Base-by-base conservation (phyloP, 2,113 vertebrate genomes). In the Siniperca knerii region DNA sequence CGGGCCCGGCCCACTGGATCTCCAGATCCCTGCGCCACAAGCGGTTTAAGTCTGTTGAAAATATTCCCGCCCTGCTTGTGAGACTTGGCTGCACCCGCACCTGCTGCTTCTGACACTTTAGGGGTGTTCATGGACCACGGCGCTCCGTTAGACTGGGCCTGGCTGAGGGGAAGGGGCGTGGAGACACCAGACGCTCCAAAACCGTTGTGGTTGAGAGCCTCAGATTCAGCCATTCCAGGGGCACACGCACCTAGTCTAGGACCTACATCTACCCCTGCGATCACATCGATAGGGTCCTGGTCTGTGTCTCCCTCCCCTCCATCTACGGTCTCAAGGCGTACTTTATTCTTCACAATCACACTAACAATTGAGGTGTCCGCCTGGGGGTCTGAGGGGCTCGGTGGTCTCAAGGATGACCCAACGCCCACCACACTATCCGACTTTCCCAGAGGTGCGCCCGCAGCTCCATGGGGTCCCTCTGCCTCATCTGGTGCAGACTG, bases 301-400 rank as follows among this genome's bases (percentile, higher is more conserved):
- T 94, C 92, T 5, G 90, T 0, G 12, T 94, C 95, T 12, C 81
- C 89, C 2, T 93, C 93, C 4, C 72, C 90, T 25, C 87, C 93
- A 0, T 97, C 97, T 0, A 90, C 89, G 35, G 96, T 92, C 91
- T 98, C 97, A 0, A 97, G 96, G 8, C 97, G 97, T 2, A 98
- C 97, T 0, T 97, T 97, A 87, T 99, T 98, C 91, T 98, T 98
- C 48, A 99, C 98, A 0, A 99, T 99, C n/a, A 99, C 97, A 0
- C 98, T 99, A 64, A 99, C 97, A 0, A 96, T 96, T 0, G 97
- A 95, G 89, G 97, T 96, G 88, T 98, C 98, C 0, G 74, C 87
- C 89, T 94, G 94, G 13, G 93, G 52, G 48, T 95, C 95, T 1
- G 92, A 33, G 15, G 93, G 94, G 57, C 93, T 95, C 0, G 89